Evolutionary conservation across 2,113 vertebrate species (phyloP), one percentile per base, ranked within the genome.

Genomic region (Chinchilla lanigera): DNA sequence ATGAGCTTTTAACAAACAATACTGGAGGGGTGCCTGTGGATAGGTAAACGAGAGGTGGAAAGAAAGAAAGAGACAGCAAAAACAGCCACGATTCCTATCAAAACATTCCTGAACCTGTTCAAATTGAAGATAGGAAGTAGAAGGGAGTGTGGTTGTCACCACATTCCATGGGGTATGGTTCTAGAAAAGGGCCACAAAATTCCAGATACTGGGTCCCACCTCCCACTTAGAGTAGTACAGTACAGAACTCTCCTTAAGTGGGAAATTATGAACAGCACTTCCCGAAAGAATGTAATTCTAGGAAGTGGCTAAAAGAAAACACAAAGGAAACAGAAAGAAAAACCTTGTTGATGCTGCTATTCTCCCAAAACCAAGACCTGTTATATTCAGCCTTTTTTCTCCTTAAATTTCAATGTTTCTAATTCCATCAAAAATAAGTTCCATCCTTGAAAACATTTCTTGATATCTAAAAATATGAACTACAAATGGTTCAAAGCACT

Each of bases 211-310:
- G 4, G 16, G 17, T n/a, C 13, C 65, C 12, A 33, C 13, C 84
- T 58, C 0, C 91, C 71, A 61, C 96, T 81, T 0, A 2, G 83
- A 73, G 90, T 92, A 63, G 7, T 0, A 89, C 12, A 95, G 63
- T 33, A 56, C 4, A 65, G 84, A 67, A n/a, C 95, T 92, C 54
- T 44, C 58, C 17, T 71, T 82, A 1, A 4, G 77, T 93, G 95
- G 90, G 96, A 97, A 98, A 98, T 81, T 82, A 87, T 4, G 1
- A 0, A 63, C 35, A 20, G 10, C n/a, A 78, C 28, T 6, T 22
- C 3, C 9, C 54, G 19, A 13, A 2, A 90, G 96, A 93, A 75
- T 5, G 5, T 11, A 52, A 69, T 41, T 71, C 30, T 41, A 91
- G 91, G 38, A 67, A 90, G 7, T 26, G 82, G 67, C 16, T 69